phyloP scores from a whole-genome alignment of 2,113 vertebrate genomes.

The Tapirus terrestris region DNA sequence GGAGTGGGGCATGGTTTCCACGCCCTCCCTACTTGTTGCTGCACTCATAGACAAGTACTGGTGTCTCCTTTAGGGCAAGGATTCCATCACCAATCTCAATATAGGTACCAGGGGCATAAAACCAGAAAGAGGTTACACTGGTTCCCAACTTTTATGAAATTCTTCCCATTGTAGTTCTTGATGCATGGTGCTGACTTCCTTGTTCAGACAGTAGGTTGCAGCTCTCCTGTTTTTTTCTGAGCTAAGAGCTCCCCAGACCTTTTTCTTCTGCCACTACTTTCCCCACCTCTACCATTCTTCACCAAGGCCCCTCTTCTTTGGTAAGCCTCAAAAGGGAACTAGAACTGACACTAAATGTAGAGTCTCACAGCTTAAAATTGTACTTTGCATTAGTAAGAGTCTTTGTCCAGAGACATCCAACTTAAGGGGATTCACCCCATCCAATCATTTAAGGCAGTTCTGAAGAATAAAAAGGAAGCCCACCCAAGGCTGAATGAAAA shows the following conservation, averaged over 20 bases:
- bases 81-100: background rate
- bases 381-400: background rate
- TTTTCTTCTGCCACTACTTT: background rate
- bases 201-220: background rate
- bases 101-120: background rate
- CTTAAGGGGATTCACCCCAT: background rate
- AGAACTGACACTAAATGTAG: background rate
- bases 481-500: background rate
- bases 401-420: background rate
- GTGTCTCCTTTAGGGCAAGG: background rate
- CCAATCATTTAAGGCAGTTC: background rate
- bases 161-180: background rate
- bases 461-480: background rate
- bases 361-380: background rate
- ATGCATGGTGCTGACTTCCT: background rate
- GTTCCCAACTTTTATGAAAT: background rate
- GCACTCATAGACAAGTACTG: background rate
- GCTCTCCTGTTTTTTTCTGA: background rate
- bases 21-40: background rate
- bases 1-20: background rate
- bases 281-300: background rate
- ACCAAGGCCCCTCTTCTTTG: background rate
- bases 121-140: background rate
- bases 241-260: background rate
- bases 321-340: background rate